phyloP scores from a whole-genome alignment of 1,140 invertebrate genomes.

The Mycetomoellerius zeteki region DNA sequence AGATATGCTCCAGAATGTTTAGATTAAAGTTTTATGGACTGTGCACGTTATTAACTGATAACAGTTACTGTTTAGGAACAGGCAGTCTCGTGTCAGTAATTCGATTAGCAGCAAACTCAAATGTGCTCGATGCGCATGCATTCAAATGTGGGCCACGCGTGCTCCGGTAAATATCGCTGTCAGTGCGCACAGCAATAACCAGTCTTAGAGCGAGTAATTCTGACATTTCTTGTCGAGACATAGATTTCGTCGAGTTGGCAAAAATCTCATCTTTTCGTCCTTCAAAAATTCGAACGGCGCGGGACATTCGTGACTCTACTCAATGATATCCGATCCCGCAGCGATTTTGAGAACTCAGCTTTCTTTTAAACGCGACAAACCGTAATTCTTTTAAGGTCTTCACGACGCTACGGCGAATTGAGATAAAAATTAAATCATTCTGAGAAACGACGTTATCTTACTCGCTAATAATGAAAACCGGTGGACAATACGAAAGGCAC shows the following conservation, averaged over 20 bases:
- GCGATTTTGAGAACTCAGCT: constrained; percentile 72
- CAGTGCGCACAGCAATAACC: constrained; percentile 23
- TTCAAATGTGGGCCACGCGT: too few species aligned
- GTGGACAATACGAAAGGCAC: neutral
- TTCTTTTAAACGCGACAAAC: constrained; percentile 58
- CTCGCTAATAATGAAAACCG: constrained; percentile 11
- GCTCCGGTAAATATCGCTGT: constrained; percentile 41
- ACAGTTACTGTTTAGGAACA: neutral
- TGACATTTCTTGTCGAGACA: constrained; percentile 37
- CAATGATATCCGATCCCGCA: constrained; percentile 69
- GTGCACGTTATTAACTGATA: constrained; percentile 4
- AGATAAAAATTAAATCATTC: constrained; percentile 55
- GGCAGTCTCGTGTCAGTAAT: neutral
- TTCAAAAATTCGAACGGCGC: constrained; percentile 72
- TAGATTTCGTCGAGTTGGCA: constrained; percentile 70
- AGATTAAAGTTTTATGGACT: neutral
- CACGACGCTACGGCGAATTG: neutral
- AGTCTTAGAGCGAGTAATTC: constrained; percentile 42
- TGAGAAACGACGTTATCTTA: constrained; percentile 27
- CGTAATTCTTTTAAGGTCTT: constrained; percentile 61
- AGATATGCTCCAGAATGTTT: neutral
- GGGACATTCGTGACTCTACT: constrained; percentile 76
- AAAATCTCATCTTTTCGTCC: constrained; percentile 73
- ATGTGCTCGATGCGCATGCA: neutral
- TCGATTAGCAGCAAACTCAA: neutral